These are phyloP conservation scores for Torymus aiolomorphi DNA, from an alignment of 2,888 invertebrate genomes.

Conservation along the genomic window DNA sequence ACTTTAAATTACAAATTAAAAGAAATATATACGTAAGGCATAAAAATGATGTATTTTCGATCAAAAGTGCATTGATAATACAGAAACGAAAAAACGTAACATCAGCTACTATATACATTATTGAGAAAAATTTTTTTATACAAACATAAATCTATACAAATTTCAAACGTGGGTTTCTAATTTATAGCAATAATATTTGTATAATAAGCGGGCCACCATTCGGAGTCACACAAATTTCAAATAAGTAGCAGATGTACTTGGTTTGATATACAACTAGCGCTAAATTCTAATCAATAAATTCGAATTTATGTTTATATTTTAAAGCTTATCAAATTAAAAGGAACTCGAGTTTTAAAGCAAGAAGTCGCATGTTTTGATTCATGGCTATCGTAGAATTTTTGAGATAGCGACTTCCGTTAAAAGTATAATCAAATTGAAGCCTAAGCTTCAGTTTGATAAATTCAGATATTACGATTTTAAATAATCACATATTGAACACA, in stretches of 20 bases:
- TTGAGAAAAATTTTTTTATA: slow-evolving; percentile 43
- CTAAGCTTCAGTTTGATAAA: background rate
- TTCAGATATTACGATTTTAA: background rate
- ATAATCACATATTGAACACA: slow-evolving; percentile 14
- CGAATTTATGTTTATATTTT: background rate
- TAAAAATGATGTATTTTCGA: background rate
- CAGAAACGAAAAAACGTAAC: slow-evolving; percentile 15
- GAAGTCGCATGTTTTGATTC: slow-evolving; percentile 28
- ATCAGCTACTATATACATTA: slow-evolving; percentile 14
- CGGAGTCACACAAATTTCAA: slow-evolving; percentile 11
- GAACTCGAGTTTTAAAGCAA: slow-evolving; percentile 40
- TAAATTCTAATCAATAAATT: background rate
- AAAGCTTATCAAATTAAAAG: slow-evolving; percentile 35
- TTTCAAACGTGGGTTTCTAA: slow-evolving; percentile 8
- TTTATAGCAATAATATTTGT: slow-evolving; percentile 18
- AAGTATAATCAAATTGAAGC: slow-evolving; percentile 2
- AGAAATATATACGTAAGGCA: background rate
- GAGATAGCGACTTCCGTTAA: background rate
- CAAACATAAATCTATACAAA: slow-evolving; percentile 35
- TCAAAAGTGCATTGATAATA: slow-evolving; percentile 26
- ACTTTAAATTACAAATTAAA: background rate
- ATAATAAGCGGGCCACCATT: slow-evolving; percentile 10
- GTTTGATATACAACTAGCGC: background rate
- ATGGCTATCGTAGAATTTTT: background rate
- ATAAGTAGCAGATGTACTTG: slow-evolving; percentile 10